Base-by-base conservation (phyloP, 2,797 vertebrate species). In the Galaxias olidus region DNA sequence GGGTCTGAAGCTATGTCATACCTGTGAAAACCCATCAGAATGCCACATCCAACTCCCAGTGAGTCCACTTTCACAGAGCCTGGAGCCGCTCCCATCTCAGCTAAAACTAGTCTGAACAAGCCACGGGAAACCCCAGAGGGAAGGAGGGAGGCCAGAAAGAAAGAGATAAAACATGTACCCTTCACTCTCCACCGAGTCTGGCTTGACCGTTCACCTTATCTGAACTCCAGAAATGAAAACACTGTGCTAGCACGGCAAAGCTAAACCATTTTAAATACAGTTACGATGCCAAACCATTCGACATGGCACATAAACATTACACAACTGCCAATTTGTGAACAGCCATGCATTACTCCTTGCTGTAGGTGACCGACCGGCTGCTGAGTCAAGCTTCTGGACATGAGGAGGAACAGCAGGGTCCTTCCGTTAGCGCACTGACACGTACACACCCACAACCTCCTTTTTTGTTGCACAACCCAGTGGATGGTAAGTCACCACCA, bases 61-160 rank as follows among this genome's bases (percentile, higher is more conserved):
- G 57, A 56, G 72, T 72, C 63, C 65, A 73, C 56, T 52, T 4
- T 60, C 51, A 51, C 62, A 67, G 47, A 73, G 68, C 42, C 46
- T 10, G 48, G 48, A 8, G n/a, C 15, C 41, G 47, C 40, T 63
- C 69, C 69, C 52, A 56, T 63, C 61, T 55, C 59, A 44, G 58
- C 17, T 60, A 48, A 54, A 63, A 70, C 72, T 70, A 69, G 78
- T 77, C 62, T 66, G 50, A 77, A 74, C 81, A 69, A 61, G 56
- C 8, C 68, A 57, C 58, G 8, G 0, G 20, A 10, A 8, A 0
- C 9, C 57, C n/a, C 18, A 10, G 17, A 58, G 61, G 43, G 19
- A 51, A 15, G 52, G 52, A 48, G 13, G 13, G 3, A 44, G 17
- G 52, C 13, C 30, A 66, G n/a, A 43, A 56, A 12, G 19, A 44